Percentiles rank a stretch among this genome's conserved stretches.
phyloP scores from a whole-genome alignment of 2,113 vertebrate genomes.

The Pelodiscus sinensis region DNA sequence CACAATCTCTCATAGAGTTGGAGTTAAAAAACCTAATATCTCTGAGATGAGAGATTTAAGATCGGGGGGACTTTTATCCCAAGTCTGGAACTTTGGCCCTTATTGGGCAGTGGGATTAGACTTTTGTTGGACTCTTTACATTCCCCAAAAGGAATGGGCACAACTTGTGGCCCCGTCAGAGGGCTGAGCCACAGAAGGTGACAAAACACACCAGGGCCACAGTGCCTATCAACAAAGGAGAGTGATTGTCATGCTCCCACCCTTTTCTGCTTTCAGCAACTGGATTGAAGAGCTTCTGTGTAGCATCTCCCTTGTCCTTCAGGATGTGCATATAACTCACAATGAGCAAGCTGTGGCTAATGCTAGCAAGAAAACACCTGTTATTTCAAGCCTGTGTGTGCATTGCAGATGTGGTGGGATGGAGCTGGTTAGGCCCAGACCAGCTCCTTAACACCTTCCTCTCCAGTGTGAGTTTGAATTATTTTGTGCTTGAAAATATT shows the following conservation, averaged over 20 bases:
- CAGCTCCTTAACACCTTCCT: no score
- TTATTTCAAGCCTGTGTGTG: no score
- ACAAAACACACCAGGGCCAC: no score
- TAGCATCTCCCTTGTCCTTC: neutral
- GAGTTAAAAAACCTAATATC: no score
- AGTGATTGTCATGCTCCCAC: no score
- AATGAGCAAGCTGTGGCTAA: neutral
- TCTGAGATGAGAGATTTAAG: neutral
- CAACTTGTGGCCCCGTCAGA: neutral
- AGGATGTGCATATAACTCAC: neutral
- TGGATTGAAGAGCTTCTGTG: neutral
- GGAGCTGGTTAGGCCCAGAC: no score
- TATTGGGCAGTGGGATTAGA: neutral
- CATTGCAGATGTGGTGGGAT: no score
- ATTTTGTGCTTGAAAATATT: no score
- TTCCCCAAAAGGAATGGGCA: neutral
- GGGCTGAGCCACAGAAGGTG: neutral
- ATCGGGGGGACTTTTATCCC: neutral
- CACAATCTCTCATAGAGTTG: no score
- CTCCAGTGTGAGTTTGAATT: no score
- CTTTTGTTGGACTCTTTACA: neutral
- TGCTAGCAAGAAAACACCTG: neutral
- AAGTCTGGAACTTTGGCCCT: neutral
- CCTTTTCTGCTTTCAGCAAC: no score
- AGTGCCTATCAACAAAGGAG: no score